Evolutionary conservation across 2,113 vertebrate genomes (phyloP).

Genomic region (Platichthys stellatus): DNA sequence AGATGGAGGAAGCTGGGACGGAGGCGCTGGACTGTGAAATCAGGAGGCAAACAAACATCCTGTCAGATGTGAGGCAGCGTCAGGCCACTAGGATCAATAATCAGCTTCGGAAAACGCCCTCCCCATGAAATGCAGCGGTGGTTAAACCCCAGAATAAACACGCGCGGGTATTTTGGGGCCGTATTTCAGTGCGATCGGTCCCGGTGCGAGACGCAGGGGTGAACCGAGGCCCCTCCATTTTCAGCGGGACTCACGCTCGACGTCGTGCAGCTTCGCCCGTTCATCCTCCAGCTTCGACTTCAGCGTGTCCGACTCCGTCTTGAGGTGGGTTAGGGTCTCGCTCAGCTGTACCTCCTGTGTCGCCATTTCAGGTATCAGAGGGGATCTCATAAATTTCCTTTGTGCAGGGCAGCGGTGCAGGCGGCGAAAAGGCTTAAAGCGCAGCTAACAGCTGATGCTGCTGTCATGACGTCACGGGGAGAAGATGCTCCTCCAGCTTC

Average conservation of each 20-base stretch:
- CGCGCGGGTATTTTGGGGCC: neutral
- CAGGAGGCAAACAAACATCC: constrained; percentile 43
- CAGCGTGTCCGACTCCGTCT: constrained; percentile 92
- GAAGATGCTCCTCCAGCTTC: constrained; percentile 71
- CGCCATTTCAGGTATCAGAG: constrained; percentile 89
- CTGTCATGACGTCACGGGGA: constrained; percentile 81
- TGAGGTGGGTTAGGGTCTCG: constrained; percentile 91
- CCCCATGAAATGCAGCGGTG: neutral
- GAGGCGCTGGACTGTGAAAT: constrained; percentile 49
- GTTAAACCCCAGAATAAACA: neutral
- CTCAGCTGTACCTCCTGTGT: constrained; percentile 93
- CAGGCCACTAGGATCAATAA: constrained; percentile 2
- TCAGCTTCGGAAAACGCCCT: neutral
- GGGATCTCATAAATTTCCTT: constrained; percentile 81
- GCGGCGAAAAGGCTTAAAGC: constrained; percentile 69
- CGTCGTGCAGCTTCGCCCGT: constrained; percentile 97
- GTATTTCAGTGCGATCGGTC: constrained; percentile 24
- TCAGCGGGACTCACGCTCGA: constrained; percentile 90
- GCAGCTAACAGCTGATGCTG: constrained; percentile 81
- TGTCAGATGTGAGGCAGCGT: constrained; percentile 17
- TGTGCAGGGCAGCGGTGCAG: constrained; percentile 66
- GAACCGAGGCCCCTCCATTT: constrained; percentile 67
- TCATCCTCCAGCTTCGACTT: constrained; percentile 97
- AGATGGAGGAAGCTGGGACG: constrained; percentile 11
- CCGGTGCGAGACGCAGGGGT: constrained; percentile 11